Evolutionary conservation across 2,888 invertebrate genomes (phyloP), one percentile per base, ranked within the genome.

Genomic region (Nowickia ferox): DNA sequence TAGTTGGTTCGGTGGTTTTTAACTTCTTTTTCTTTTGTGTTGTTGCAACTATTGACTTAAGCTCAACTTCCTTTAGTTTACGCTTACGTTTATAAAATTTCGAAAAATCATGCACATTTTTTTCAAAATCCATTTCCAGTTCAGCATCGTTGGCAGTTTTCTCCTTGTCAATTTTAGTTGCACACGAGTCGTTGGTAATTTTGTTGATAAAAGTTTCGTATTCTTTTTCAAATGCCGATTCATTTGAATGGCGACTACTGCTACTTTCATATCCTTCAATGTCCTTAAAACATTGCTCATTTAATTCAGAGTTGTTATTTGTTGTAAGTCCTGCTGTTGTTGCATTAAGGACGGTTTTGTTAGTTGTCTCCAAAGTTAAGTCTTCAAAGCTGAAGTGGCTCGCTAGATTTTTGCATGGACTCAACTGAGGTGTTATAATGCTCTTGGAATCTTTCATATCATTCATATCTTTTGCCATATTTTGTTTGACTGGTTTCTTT

Each of bases 171-270:
- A 1, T 74, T n/a, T 71, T 55, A 13, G 17, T 53, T 13, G 61
- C 22, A 11, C 44, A 13, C 1, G 75, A 42, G 15, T 90, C 89
- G 42, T 86, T 89, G 6, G 88, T 90, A 38, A 89, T 89, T 82
- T 90, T 90, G 85, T 91, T 90, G 8, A 91, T 92, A 42, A 91
- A 91, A 0, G 91, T 92, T 81, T 91, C 90, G 81, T 91, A 91
- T 85, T 91, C 90, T 87, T 91, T 91, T 81, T 90, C 91, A 71
- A 91, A 91, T 11, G 83, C 71, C 3, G 90, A 91, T 55, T 90
- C 91, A 63, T 91, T 91, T 0, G 92, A 92, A 63, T 86, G 84
- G 5, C 76, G 83, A 38, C 86, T 86, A 51, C 88, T 89, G 63
- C 89, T 89, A 17, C 88, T 89, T 53, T 89, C 90, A 66, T 89